Evolutionary conservation across 2,888 invertebrate genomes (phyloP).

Genomic region (Arenicola marina): DNA sequence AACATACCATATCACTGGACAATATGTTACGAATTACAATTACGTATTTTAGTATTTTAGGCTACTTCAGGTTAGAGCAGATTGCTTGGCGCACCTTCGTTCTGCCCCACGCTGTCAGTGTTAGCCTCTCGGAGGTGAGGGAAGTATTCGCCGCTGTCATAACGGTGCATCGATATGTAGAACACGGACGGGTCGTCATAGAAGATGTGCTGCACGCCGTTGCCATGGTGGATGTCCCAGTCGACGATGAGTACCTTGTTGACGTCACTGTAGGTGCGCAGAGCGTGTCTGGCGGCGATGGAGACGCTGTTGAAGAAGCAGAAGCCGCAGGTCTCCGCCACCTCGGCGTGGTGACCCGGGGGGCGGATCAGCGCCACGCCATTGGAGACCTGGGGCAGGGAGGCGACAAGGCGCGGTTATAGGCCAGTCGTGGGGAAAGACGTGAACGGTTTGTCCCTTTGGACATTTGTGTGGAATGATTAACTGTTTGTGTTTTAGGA

Average conservation of each 20-base stretch:
- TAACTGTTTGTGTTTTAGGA: too few relatives aligned
- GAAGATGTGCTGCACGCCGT: conserved; percentile 86
- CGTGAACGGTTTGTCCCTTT: too few relatives aligned
- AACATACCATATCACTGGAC: too few relatives aligned
- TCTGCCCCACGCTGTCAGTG: not conserved
- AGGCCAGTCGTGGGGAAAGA: too few relatives aligned
- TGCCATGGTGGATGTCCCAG: conserved; percentile 95
- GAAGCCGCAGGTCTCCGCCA: conserved; percentile 79
- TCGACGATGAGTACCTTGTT: conserved; percentile 76
- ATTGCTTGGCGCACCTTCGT: not conserved
- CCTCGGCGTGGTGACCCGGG: conserved; percentile 89
- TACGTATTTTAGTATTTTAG: not conserved
- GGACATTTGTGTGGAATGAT: too few relatives aligned
- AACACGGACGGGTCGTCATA: conserved; percentile 72
- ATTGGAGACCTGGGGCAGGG: not conserved
- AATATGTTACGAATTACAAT: not conserved
- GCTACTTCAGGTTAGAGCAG: not conserved
- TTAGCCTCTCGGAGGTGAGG: conserved; percentile 65
- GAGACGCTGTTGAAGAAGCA: conserved; percentile 85
- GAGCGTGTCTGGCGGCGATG: conserved; percentile 78
- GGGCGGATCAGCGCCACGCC: conserved; percentile 36
- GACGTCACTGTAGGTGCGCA: conserved; percentile 39
- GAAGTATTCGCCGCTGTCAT: conserved; percentile 80
- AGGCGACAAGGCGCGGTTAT: too few relatives aligned
- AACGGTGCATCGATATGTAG: conserved; percentile 89